Percentiles rank a stretch among this genome's conserved stretches.
Evolutionary conservation across 2,888 invertebrate genomes (phyloP).

Genomic region (Tromatobia lineatoria): DNA sequence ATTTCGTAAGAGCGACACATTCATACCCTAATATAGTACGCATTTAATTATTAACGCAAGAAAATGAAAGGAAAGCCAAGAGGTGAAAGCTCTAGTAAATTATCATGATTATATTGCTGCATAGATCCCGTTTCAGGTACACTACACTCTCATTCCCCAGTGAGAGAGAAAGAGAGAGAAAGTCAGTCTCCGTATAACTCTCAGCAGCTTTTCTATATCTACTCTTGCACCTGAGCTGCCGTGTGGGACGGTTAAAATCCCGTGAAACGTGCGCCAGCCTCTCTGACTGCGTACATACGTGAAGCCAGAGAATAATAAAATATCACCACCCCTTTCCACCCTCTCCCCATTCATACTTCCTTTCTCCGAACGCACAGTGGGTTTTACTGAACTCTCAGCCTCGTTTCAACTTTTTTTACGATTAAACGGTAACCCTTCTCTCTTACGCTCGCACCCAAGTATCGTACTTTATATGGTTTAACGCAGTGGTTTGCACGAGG

Average conservation of each 20-base stretch:
- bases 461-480: slow-evolving; percentile 44
- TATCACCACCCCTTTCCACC: slow-evolving; percentile 6
- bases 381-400: slow-evolving; percentile 33
- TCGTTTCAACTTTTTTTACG: slow-evolving; percentile 9
- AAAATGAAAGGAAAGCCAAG: slow-evolving; percentile 2
- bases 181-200: neutral
- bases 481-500: slow-evolving; percentile 29
- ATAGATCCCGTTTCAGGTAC: slow-evolving; percentile 11
- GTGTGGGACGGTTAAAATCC: neutral
- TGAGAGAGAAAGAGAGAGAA: neutral
- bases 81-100: neutral
- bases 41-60: slow-evolving; percentile 4
- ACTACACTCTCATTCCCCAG: neutral
- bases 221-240: neutral
- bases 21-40: neutral
- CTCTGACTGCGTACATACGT: slow-evolving; percentile 7
- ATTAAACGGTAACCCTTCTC: slow-evolving; percentile 10
- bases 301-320: slow-evolving; percentile 40
- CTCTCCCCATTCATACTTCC: slow-evolving; percentile 5
- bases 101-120: slow-evolving; percentile 22
- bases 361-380: neutral
- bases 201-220: slow-evolving; percentile 5
- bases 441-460: slow-evolving; percentile 13
- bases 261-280: slow-evolving; percentile 12
- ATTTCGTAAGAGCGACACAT: neutral